phyloP scores from a whole-genome alignment of 2,888 invertebrate genomes.

The Helleia helle region DNA sequence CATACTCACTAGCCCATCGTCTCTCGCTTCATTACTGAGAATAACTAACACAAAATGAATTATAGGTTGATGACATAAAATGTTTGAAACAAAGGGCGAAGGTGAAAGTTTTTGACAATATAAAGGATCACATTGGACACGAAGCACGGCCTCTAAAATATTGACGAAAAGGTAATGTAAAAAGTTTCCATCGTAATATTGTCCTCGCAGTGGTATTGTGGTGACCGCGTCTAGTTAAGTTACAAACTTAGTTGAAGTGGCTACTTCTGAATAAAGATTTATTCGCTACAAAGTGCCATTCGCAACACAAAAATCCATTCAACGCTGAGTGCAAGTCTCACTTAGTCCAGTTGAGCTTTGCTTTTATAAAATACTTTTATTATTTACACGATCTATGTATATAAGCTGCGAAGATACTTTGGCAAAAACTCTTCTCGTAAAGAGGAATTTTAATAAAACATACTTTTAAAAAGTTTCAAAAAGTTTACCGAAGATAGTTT shows the following conservation, averaged over 20 bases:
- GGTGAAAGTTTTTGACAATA: no score
- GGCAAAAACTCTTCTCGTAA: not conserved
- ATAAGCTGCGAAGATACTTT: not conserved
- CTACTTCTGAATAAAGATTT: slow-evolving; percentile 16
- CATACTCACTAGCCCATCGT: no score
- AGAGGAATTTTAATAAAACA: not conserved
- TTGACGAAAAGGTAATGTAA: not conserved
- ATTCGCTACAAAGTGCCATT: slow-evolving; percentile 17
- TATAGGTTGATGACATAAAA: no score
- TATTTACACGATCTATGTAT: slow-evolving; percentile 7
- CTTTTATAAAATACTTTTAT: slow-evolving; percentile 6
- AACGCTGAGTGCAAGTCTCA: slow-evolving; percentile 13
- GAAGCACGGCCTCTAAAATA: not conserved
- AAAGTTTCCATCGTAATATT: not conserved
- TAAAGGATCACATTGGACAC: no score
- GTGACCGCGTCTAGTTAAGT: slow-evolving; percentile 6
- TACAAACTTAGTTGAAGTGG: slow-evolving; percentile 16
- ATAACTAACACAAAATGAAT: no score
- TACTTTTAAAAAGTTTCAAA: no score
- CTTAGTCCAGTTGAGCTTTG: slow-evolving; percentile 13
- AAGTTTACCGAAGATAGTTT: no score
- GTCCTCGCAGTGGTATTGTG: slow-evolving; percentile 11
- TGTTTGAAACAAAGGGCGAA: no score
- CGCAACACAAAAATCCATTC: slow-evolving; percentile 15
- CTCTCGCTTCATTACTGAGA: no score